phyloP scores from a whole-genome alignment of 2,797 vertebrate genomes.

The Ptychadena robeensis region DNA sequence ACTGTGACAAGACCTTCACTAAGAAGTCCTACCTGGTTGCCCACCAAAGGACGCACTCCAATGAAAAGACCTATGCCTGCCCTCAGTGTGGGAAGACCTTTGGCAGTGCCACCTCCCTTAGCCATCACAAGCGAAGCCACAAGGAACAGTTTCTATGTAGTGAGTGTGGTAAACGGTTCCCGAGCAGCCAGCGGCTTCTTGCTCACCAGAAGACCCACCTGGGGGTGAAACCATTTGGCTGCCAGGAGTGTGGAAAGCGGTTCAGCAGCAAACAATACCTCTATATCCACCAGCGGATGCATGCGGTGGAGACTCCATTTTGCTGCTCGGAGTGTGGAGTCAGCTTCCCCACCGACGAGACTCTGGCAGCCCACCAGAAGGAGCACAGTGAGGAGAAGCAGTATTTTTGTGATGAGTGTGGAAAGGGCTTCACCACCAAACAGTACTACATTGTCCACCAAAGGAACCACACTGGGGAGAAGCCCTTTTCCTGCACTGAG shows the following conservation, averaged over 20 bases:
- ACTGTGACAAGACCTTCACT: background rate
- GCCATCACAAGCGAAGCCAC: background rate
- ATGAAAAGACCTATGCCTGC: background rate
- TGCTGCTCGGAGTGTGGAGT: constrained; percentile 13
- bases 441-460: background rate
- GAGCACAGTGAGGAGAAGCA: constrained; percentile 15
- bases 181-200: constrained; percentile 65
- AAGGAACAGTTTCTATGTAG: background rate
- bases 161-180: constrained; percentile 64
- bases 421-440: constrained; percentile 4
- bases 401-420: constrained; percentile 2
- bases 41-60: constrained; percentile 6
- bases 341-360: constrained; percentile 69
- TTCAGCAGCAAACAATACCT: constrained; percentile 65
- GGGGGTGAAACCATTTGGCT: constrained; percentile 62
- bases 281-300: constrained; percentile 38
- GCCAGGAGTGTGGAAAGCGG: constrained; percentile 64
- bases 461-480: background rate
- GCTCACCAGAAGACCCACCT: constrained; percentile 54
- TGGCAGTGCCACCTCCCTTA: background rate
- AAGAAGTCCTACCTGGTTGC: background rate
- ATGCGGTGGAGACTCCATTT: constrained; percentile 70
- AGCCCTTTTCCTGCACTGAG: constrained; percentile 63
- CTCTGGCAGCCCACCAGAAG: constrained; percentile 68
- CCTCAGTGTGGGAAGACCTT: background rate